Evolutionary conservation across 1,140 invertebrate genomes (phyloP).

Genomic region (Drosophila littoralis): DNA sequence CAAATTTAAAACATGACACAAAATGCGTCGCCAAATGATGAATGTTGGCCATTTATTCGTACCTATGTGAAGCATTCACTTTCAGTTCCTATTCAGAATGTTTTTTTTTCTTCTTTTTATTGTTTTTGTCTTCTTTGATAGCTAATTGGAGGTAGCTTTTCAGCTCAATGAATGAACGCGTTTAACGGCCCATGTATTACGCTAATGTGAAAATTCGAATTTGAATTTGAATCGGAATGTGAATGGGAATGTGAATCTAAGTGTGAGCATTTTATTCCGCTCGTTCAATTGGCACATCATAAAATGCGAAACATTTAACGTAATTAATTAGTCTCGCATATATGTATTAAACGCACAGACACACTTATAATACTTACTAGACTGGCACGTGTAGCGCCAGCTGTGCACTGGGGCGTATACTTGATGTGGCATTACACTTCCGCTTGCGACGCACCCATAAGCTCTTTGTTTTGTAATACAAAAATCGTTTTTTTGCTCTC

Average conservation of each 20-base stretch:
- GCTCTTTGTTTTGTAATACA: conserved; percentile 9
- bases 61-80: conserved; percentile 21
- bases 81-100: conserved; percentile 5
- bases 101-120: conserved; percentile 7
- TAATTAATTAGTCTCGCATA: conserved; percentile 62
- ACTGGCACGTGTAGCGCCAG: conserved; percentile 47
- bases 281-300: conserved; percentile 73
- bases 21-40: conserved; percentile 7
- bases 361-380: background rate
- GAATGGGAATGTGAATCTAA: conserved; percentile 5
- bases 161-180: conserved; percentile 35
- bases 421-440: conserved; percentile 40
- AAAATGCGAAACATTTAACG: conserved; percentile 53
- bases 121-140: background rate
- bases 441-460: conserved; percentile 32
- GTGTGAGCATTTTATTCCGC: conserved; percentile 52
- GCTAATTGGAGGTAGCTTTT: conserved; percentile 21
- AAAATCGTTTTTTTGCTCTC: conserved; percentile 8
- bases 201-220: conserved; percentile 13
- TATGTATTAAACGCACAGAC: conserved; percentile 17
- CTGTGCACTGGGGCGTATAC: conserved; percentile 42
- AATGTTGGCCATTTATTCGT: background rate
- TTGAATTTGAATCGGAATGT: conserved; percentile 1
- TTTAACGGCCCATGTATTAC: conserved; percentile 36
- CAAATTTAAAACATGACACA: conserved; percentile 21